phyloP scores from a whole-genome alignment of 2,888 invertebrate genomes.

The Parelbella ahira region DNA sequence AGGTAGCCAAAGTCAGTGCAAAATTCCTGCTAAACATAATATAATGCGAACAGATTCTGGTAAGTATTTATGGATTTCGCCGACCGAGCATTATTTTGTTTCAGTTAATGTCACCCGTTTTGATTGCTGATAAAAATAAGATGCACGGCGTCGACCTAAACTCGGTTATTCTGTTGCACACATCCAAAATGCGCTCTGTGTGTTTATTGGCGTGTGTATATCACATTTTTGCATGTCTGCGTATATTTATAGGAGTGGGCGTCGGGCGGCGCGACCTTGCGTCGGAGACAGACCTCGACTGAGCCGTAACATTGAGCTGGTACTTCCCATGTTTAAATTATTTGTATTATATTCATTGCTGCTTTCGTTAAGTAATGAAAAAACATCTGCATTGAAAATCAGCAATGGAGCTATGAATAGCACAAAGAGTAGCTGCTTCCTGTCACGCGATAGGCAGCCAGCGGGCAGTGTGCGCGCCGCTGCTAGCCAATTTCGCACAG shows the following conservation, averaged over 20 bases:
- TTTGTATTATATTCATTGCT: conserved; percentile 3
- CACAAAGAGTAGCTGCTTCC: background rate
- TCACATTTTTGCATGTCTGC: conserved; percentile 70
- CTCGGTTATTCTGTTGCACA: conserved; percentile 15
- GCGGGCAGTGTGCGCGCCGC: conserved; percentile 55
- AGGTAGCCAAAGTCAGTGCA: too few relatives aligned
- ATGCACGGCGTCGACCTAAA: conserved; percentile 14
- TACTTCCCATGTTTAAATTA: background rate
- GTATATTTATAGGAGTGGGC: conserved; percentile 73
- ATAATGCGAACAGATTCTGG: background rate
- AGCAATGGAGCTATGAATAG: conserved; percentile 34
- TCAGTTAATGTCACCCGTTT: conserved; percentile 12
- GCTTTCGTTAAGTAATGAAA: background rate
- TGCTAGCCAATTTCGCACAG: conserved; percentile 74
- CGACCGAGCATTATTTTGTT: conserved; percentile 5
- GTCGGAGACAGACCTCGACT: conserved; percentile 51
- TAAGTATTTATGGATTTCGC: background rate
- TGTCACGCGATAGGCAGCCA: conserved; percentile 14
- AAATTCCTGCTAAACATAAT: conserved; percentile 2
- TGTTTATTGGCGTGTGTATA: conserved; percentile 14
- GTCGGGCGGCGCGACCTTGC: conserved; percentile 70
- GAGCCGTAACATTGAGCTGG: background rate
- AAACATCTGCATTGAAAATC: conserved; percentile 4
- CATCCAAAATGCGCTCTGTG: conserved; percentile 4
- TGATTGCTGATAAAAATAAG: conserved; percentile 22